Base-by-base conservation (phyloP, 2,888 invertebrate genomes). In the Copidosoma aretas region DNA sequence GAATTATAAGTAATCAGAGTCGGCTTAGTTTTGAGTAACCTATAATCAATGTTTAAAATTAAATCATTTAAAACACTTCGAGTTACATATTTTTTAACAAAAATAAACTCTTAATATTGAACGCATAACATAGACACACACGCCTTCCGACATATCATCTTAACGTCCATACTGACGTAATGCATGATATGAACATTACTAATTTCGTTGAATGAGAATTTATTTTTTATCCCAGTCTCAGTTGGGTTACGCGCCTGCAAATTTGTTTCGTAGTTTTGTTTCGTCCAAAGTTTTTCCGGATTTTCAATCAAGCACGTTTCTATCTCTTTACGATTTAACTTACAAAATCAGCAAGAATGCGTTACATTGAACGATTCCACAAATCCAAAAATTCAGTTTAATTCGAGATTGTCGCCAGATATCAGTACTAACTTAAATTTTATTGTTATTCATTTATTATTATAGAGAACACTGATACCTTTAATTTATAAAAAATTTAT, bases 321-420 rank as follows among this genome's bases (percentile, higher is more conserved):
- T 10, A 39, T 39, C 10, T 56, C 17, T 49, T 43, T 14, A 24
- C 8, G 10, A 3, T 46, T 41, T 21, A 39, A 32, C 24, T 64
- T 68, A 19, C 49, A 60, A n/a, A 51, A 3, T 39, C 39, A 22
- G 46, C 24, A 57, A 10, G 24, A 53, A 54, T 54, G 24, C 46
- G 65, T 66, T 15, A 65, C 22, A 15, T 59, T 57, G 17, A 65
- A 70, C 49, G 52, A 62, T 54, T 65, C 59, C 10, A 43, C 43
- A 24, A 66, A 66, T 19, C 69, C 65, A n/a, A 60, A 46, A 32
- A 63, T 63, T n/a, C 12, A 17, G 25, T 63, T 54, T 10, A 32
- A n/a, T 15, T 56, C 63, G n/a, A 19, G 17, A 56, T 63, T 56
- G 14, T 63, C 56, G 4, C 25, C 57, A 3, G 25, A 32, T 24